Base-by-base conservation (phyloP, 2,888 invertebrate genomes). In the Lucinisca nassula region DNA sequence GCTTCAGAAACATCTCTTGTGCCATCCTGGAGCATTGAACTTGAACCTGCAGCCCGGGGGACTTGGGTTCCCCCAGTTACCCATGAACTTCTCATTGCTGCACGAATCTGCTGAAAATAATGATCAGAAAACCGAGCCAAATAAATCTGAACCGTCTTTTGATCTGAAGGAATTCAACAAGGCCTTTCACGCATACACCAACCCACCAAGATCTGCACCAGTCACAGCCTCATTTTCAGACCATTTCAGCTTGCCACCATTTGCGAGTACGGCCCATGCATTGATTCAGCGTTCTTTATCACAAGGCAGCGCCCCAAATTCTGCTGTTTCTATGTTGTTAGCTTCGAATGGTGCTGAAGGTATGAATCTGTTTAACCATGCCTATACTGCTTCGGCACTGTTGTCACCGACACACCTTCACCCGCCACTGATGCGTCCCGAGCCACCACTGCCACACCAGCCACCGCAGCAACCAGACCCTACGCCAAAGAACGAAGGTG, bases 1-100 rank as follows among this genome's bases (percentile, higher is more conserved):
- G 55, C 90, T 94, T 17, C 94, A 94, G 80, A 91, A 92, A 32
- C 95, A 95, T 76, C 90, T 95, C 90, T 89, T 93, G 24, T 93
- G 94, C 17, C 94, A 94, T 78, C 94, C 94, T 0, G 90, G 90
- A 8, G 90, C 90, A 21, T 45, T 87, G 17, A 87, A 67, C 67
- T 58, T 90, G n/a, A 80, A 77, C 58, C 73, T 90, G 14, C 87
- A 84, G 24, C 87, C 85, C 12, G 87, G 90, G 21, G 76, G 77
- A 14, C 79, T 90, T 0, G 90, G 90, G 6, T 90, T 87, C 27
- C 90, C 83, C 8, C 82, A 85, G 21, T 70, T 89, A 30, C 90
- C 90, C 0, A 75, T 90, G 58, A 85, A 87, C 14, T 87, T 90
- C 37, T 83, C 85, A 0, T 75, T 87, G 14, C 6, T 40, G 30